These are phyloP conservation scores for Athrips mouffetella DNA, from an alignment of 2,888 invertebrate genomes.

Conservation along the genomic window DNA sequence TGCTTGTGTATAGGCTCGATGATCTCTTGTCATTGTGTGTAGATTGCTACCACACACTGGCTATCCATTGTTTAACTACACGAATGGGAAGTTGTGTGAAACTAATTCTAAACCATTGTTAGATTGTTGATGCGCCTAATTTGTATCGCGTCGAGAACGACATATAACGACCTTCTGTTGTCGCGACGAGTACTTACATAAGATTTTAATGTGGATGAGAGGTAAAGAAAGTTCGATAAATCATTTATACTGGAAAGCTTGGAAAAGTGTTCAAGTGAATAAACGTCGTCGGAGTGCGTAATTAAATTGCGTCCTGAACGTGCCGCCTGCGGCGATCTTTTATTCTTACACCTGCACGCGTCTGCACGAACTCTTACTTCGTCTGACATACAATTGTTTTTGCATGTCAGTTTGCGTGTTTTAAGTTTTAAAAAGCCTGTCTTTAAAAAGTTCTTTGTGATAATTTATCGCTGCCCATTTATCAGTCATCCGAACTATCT, in stretches of 20 bases:
- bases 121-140: conserved; percentile 9
- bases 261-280: conserved; percentile 24
- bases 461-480: no score
- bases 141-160: conserved; percentile 8
- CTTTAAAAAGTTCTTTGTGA: no score
- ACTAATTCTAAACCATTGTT: conserved; percentile 34
- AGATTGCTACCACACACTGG: conserved; percentile 38
- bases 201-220: conserved; percentile 17
- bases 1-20: conserved; percentile 38
- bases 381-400: conserved; percentile 9
- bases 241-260: conserved; percentile 29
- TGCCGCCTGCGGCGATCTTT: neutral
- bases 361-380: conserved; percentile 3
- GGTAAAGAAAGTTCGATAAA: conserved; percentile 30
- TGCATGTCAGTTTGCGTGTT: no score
- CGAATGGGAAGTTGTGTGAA: conserved; percentile 33
- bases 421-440: no score
- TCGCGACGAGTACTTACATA: conserved; percentile 14
- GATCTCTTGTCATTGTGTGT: conserved; percentile 57
- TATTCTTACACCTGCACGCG: conserved; percentile 1
- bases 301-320: conserved; percentile 7
- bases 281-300: conserved; percentile 13
- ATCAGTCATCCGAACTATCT: no score
- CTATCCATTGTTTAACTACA: conserved; percentile 34
- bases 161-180: conserved; percentile 15